Base-by-base conservation (phyloP, 2,888 invertebrate species). In the Reticulitermes lucifugus region DNA sequence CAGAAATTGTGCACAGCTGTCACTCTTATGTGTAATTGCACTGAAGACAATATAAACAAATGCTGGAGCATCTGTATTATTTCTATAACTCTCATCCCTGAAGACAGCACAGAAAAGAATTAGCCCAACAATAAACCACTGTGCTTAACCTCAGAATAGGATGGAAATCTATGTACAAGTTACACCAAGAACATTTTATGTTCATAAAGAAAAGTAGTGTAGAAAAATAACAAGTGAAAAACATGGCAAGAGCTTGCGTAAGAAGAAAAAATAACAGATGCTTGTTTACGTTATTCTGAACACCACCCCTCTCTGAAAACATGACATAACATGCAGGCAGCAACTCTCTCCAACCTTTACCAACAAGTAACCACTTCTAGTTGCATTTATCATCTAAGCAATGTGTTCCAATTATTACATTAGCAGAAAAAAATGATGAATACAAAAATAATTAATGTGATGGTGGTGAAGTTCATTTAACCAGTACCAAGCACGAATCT, bases 271-370 rank as follows among this genome's bases (percentile, higher is more conserved):
- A 86, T 84, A 86, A 86, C 80, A 84, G 65, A 81, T 60, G 46
- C 85, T 65, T 82, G 70, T 91, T 98, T 82, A 77, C 75, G 35
- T 91, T 98, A 87, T 96, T 95, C 90, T 96, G 75, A 60, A 81
- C 5, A 18, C 73, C 41, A 73, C 73, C 41, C 35, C 51, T 77
- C 73, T 14, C 41, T 73, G 73, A 73, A 43, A 73, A 73, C 41
- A 73, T 41, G n/a, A 25, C n/a, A n/a, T 65, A 77, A 59, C 65
- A 65, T 55, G 81, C 81, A 70, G 70, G 81, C 81, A 81, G 81
- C 81, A 81, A 46, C 81, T 81, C 81, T 81, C 81, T 81, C 70
- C 80, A 80, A 73, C 73, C 73, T 73, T 73, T 5, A 41, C 73
- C 73, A 41, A 41, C 35, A 25, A 46, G 77, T 46, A 77, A 77